Evolutionary conservation across 2,888 invertebrate species (phyloP), one percentile per base, ranked within the genome.

Genomic region (Notodonta dromedarius): DNA sequence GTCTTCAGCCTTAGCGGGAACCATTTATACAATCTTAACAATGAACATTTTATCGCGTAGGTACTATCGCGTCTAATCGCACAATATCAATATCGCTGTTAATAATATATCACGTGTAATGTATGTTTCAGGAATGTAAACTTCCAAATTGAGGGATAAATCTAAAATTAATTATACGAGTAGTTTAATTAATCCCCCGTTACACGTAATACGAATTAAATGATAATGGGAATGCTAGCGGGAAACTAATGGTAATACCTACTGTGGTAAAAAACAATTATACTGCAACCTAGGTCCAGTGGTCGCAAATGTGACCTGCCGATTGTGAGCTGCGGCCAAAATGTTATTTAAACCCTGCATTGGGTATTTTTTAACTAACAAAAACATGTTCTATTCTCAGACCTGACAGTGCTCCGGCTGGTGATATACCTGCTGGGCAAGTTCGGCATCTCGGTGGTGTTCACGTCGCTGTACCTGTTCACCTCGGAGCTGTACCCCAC

Each of bases 401-500:
- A 88, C 32, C 59, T 87, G 48, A 46, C 75, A 0, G 78, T 78
- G 0, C 57, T 89, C 0, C 91, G 94, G 0, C 72, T 94, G 65
- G 61, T 94, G 0, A 61, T 94, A 16, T 96, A 94, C 81, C 82
- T 96, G 63, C 80, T 94, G 61, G 96, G 96, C 52, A 96, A 96
- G 83, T 94, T 95, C 74, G 94, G 95, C 40, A 96, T 96, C 56
- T 94, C 96, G 0, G 90, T 95, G 64, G 94, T 96, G 56, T 95
- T 96, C 80, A 94, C 95, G 55, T 94, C 95, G 0, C 81, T 96
- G 67, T 96, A 96, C 82, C 91, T 96, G 73, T 96, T 92, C 78
- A 96, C 96, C 0, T 94, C 96, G 5, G 96, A 96, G 88, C 92
- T 96, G 78, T 96, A 96, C 82, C 96, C 96, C 3, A 96, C 96